phyloP scores from a whole-genome alignment of 2,113 vertebrate genomes.

The Arothron firmamentum region DNA sequence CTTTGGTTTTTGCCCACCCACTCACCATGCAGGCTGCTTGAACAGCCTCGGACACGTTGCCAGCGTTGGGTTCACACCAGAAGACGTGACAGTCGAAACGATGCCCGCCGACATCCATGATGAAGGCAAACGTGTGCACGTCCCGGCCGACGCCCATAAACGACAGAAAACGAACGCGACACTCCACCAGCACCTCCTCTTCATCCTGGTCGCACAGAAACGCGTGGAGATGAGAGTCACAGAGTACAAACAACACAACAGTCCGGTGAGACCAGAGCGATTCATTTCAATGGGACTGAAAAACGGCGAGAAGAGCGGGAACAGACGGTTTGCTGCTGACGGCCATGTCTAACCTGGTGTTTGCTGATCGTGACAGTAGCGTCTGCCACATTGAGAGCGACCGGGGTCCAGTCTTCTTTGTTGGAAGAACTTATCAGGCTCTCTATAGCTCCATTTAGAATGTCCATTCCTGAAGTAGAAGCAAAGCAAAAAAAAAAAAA shows the following conservation, averaged over 20 bases:
- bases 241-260: background rate
- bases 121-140: constrained; percentile 90
- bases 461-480: constrained; percentile 86
- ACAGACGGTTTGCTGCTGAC: background rate
- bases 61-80: constrained; percentile 97
- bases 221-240: background rate
- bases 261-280: no score
- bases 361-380: constrained; percentile 95
- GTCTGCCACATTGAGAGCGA: constrained; percentile 93
- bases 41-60: constrained; percentile 91
- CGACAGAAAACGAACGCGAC: constrained; percentile 94
- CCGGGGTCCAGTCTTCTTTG: constrained; percentile 87
- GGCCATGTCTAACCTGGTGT: constrained; percentile 76
- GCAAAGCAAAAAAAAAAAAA: background rate
- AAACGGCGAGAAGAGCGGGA: background rate
- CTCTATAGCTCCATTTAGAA: constrained; percentile 91
- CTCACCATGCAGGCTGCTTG: constrained; percentile 99
- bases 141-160: constrained; percentile 96
- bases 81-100: constrained; percentile 94
- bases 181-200: constrained; percentile 92
- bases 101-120: constrained; percentile 94
- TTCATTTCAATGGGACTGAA: background rate
- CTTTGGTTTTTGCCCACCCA: background rate
- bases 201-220: constrained; percentile 73
- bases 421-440: constrained; percentile 79